Evolutionary conservation across 2,113 vertebrate genomes (phyloP).

Genomic region (Myotis yumanensis): DNA sequence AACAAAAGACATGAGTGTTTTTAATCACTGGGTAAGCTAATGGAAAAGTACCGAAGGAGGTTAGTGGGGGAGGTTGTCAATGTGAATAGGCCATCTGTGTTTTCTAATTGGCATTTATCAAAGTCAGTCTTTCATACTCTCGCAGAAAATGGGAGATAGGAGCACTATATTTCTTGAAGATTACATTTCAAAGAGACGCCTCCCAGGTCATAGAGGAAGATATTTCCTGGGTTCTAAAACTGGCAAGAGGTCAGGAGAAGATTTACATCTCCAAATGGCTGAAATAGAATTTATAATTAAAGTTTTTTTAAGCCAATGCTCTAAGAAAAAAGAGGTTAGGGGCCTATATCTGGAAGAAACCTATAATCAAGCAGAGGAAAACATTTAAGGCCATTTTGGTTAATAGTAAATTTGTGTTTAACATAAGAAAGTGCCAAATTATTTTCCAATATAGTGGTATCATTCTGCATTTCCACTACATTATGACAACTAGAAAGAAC

Average conservation of each 20-base stretch:
- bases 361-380: neutral
- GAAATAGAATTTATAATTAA: neutral
- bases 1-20: neutral
- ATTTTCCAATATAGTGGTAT: neutral
- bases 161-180: neutral
- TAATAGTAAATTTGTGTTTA: neutral
- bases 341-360: neutral
- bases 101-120: neutral
- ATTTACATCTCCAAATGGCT: neutral
- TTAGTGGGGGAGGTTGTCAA: neutral
- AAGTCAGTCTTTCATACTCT: neutral
- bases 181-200: neutral
- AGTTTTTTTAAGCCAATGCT: neutral
- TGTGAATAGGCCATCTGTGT: neutral
- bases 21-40: neutral
- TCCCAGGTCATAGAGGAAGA: neutral
- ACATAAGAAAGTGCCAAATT: neutral
- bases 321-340: neutral
- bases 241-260: neutral
- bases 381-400: neutral
- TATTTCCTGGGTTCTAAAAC: neutral
- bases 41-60: neutral
- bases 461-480: neutral
- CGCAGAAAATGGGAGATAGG: neutral
- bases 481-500: neutral